Evolutionary conservation across 2,113 vertebrate species (phyloP).

Genomic region (Acinonyx jubatus): DNA sequence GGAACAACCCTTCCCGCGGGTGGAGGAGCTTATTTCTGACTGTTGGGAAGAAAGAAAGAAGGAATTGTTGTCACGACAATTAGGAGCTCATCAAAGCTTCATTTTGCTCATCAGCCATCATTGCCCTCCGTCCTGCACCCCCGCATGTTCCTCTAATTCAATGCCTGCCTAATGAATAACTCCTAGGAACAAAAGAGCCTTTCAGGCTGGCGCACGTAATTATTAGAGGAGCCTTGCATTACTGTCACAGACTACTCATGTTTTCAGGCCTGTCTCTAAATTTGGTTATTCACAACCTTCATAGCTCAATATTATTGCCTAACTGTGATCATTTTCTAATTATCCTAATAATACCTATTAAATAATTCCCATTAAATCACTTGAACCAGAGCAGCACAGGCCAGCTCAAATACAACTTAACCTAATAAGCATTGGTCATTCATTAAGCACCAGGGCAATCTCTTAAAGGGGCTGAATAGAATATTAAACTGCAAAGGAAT

Average conservation of each 20-base stretch:
- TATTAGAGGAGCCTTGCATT: slow-evolving; percentile 87
- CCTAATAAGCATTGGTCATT: slow-evolving; percentile 88
- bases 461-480: slow-evolving; percentile 82
- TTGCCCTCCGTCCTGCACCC: slow-evolving; percentile 82
- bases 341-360: slow-evolving; percentile 90
- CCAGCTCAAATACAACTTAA: slow-evolving; percentile 88
- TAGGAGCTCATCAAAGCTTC: slow-evolving; percentile 83
- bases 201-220: slow-evolving; percentile 87
- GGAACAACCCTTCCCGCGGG: slow-evolving; percentile 53
- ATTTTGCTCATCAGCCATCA: slow-evolving; percentile 84
- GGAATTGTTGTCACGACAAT: slow-evolving; percentile 83
- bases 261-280: slow-evolving; percentile 87
- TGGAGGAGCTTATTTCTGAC: slow-evolving; percentile 69
- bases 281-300: slow-evolving; percentile 89
- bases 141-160: slow-evolving; percentile 85
- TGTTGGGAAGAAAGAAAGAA: slow-evolving; percentile 69
- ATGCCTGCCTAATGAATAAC: slow-evolving; percentile 87
- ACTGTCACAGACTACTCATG: slow-evolving; percentile 85
- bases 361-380: slow-evolving; percentile 90
- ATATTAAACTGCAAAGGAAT: slow-evolving; percentile 72
- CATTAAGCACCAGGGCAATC: slow-evolving; percentile 81
- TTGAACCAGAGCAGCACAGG: slow-evolving; percentile 84
- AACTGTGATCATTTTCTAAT: slow-evolving; percentile 90
- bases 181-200: slow-evolving; percentile 87
- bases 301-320: slow-evolving; percentile 89